phyloP scores from a whole-genome alignment of 1,140 invertebrate genomes.

The Drosophila kohkoa region DNA sequence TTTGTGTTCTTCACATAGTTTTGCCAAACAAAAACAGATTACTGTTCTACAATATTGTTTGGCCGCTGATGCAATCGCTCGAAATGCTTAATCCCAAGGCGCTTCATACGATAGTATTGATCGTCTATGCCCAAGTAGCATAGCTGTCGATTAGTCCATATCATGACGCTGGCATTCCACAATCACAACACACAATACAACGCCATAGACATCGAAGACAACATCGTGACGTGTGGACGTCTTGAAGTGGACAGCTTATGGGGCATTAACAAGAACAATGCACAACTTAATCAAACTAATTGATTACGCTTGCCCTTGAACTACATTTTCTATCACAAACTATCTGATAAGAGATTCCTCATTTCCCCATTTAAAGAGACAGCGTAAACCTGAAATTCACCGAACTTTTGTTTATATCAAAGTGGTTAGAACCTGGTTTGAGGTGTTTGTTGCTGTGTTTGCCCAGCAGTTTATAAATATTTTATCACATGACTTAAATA shows the following conservation, averaged over 20 bases:
- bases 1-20: conserved; percentile 8
- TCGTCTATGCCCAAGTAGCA: conserved; percentile 3
- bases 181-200: conserved; percentile 11
- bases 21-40: conserved; percentile 27
- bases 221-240: conserved; percentile 7
- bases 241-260: neutral
- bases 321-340: conserved; percentile 12
- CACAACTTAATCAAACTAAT: conserved; percentile 17
- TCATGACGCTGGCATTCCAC: conserved; percentile 3
- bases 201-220: neutral
- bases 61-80: conserved; percentile 25
- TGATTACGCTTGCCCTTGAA: conserved; percentile 33
- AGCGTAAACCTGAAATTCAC: conserved; percentile 11
- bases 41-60: conserved; percentile 21
- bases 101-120: conserved; percentile 3
- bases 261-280: conserved; percentile 15
- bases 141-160: conserved; percentile 21
- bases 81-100: conserved; percentile 14
- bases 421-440: neutral
- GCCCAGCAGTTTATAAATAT: conserved; percentile 46
- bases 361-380: neutral
- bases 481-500: conserved; percentile 69
- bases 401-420: conserved; percentile 9
- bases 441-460: conserved; percentile 40
- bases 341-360: conserved; percentile 5